Base-by-base conservation (phyloP, 2,113 vertebrate species). In the Erythrocebus patas region DNA sequence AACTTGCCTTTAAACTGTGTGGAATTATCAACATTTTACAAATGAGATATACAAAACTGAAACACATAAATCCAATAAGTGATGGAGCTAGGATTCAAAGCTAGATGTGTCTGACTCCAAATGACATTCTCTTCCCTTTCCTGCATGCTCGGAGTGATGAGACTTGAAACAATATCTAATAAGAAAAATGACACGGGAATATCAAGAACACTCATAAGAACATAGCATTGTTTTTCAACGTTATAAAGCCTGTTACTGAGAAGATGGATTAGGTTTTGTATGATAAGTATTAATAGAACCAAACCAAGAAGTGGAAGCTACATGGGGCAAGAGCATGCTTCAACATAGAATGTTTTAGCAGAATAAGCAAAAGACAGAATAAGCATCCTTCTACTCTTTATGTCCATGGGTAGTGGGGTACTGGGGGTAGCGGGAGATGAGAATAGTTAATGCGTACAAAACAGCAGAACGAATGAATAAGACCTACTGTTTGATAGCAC, bases 21-120 rank as follows among this genome's bases (percentile, higher is more conserved):
- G 14, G 61, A 73, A 86, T 86, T 92, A 68, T 78, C 80, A 92
- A 87, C 45, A 57, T 84, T 73, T 95, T 75, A 78, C 59, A 83
- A 93, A 95, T 82, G 70, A 78, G 83, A 55, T 95, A 94, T 84
- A 35, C 1, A 2, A 92, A 94, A 94, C 43, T 30, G 64, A 93
- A 95, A 93, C 72, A 57, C 45, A 59, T 18, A 66, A 45, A 93
- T 18, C 18, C 45, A 27, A 8, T 55, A 66, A 78, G 30, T 48
- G 66, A 32, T 86, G 48, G 59, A 97, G 78, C 52, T 68, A 59
- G 79, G 35, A 92, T 75, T 94, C 61, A 64, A 80, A 94, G 35
- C 43, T 35, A 48, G 17, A 14, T 83, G 64, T 85, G 68, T 90
- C 61, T 88, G 68, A 89, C 86, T 57, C 35, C 43, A 43, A 30